A percentile compares a stretch with the other conserved stretches of the same genome.
Evolutionary conservation across 1,140 invertebrate species (phyloP).

Genomic region (Dolichoris vasculosae): DNA sequence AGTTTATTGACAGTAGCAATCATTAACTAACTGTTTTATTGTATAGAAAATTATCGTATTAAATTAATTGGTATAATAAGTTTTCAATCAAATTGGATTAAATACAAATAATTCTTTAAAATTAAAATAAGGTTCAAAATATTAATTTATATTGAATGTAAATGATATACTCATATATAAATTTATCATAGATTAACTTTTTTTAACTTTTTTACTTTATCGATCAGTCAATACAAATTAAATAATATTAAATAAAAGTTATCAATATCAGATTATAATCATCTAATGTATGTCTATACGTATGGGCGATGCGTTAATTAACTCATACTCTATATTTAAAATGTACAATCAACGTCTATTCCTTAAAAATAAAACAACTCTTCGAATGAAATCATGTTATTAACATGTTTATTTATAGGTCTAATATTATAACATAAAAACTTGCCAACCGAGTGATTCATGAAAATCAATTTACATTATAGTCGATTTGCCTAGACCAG

Average conservation of each 20-base stretch:
- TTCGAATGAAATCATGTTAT: slow-evolving; percentile 41
- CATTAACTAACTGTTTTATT: slow-evolving; percentile 45
- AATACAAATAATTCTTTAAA: slow-evolving; percentile 26
- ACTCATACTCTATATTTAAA: slow-evolving; percentile 40
- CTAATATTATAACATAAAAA: slow-evolving; percentile 43
- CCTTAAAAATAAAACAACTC: slow-evolving; percentile 48
- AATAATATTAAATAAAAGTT: slow-evolving; percentile 46
- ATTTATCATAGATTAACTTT: slow-evolving; percentile 32
- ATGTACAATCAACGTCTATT: slow-evolving; percentile 47
- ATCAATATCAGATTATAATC: slow-evolving; percentile 48
- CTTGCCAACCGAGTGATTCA: slow-evolving; percentile 37
- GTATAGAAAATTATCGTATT: slow-evolving; percentile 44
- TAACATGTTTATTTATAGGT: slow-evolving; percentile 44
- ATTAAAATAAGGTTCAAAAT: slow-evolving; percentile 35
- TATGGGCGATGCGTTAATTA: slow-evolving; percentile 28
- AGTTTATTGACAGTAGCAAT: slow-evolving; percentile 50
- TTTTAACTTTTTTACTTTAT: slow-evolving; percentile 37
- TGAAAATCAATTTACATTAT: slow-evolving; percentile 49
- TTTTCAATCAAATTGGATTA: slow-evolving; percentile 24
- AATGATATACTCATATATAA: slow-evolving; percentile 27
- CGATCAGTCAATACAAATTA: slow-evolving; percentile 47
- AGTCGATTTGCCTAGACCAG: slow-evolving; percentile 41
- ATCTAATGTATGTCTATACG: slow-evolving; percentile 39
- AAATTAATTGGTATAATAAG: slow-evolving; percentile 38
- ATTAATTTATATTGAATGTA: slow-evolving; percentile 28